Evolutionary conservation across 2,888 invertebrate genomes (phyloP).

Genomic region (Trilocha varians): DNA sequence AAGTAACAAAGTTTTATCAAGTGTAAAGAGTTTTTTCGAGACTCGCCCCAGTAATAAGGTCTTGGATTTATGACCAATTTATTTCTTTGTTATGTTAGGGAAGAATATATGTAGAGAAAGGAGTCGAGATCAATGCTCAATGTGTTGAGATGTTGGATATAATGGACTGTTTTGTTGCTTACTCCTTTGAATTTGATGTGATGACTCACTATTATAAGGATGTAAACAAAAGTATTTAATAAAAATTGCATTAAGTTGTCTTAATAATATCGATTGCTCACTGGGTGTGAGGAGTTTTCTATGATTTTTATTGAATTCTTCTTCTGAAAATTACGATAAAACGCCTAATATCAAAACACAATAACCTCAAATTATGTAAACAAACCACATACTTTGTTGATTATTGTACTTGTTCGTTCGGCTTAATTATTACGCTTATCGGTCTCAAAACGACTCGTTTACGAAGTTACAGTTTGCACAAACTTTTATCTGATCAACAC

Average conservation of each 20-base stretch:
- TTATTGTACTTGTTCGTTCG: neutral
- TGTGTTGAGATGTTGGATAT: neutral
- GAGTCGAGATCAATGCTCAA: neutral
- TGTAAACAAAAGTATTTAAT: no score
- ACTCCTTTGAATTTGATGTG: neutral
- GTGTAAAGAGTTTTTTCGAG: constrained; percentile 34
- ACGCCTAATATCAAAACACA: no score
- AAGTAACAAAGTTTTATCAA: constrained; percentile 42
- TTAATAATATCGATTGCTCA: no score
- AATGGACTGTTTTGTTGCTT: neutral
- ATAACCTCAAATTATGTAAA: no score
- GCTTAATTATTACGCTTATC: constrained; percentile 5
- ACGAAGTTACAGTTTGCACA: neutral
- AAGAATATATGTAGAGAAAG: constrained; percentile 4
- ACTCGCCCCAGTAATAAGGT: constrained; percentile 33
- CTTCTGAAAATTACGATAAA: no score
- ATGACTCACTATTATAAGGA: no score
- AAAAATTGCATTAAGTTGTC: no score
- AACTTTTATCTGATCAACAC: constrained; percentile 3
- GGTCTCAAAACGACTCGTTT: neutral
- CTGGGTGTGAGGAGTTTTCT: no score
- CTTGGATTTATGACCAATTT: constrained; percentile 30
- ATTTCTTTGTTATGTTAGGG: constrained; percentile 11
- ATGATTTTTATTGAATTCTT: no score
- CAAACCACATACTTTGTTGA: no score